phyloP scores from a whole-genome alignment of 2,797 vertebrate species.

The Characodon lateralis region DNA sequence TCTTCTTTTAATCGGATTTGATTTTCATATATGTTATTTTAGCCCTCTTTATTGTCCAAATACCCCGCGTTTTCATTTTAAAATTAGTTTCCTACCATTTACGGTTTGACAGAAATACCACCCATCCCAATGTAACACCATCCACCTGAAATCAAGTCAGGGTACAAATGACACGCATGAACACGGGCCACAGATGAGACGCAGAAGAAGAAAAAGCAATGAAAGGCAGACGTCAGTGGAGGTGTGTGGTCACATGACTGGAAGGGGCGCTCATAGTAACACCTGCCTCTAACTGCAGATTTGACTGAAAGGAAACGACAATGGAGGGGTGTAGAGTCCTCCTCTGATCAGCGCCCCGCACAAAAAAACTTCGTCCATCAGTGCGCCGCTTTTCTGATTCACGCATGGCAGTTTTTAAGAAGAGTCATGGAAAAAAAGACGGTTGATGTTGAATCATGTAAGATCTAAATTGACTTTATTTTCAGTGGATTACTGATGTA shows the following conservation, averaged over 20 bases:
- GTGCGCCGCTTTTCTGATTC: not conserved
- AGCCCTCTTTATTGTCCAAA: not conserved
- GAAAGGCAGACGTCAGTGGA: constrained; percentile 38
- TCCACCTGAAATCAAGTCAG: not conserved
- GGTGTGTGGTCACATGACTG: constrained; percentile 18
- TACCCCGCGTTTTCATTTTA: not conserved
- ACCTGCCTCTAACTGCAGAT: constrained; percentile 26
- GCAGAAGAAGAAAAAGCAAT: constrained; percentile 19
- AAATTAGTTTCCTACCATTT: not conserved
- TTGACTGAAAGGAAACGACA: not conserved
- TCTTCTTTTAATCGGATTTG: constrained; percentile 14
- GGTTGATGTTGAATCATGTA: not conserved
- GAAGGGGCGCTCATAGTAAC: constrained; percentile 17
- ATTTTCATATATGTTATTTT: not conserved
- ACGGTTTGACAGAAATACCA: not conserved
- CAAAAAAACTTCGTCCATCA: not conserved
- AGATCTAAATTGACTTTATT: not conserved
- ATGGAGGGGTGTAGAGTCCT: not conserved
- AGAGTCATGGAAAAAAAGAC: not conserved
- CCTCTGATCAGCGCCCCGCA: constrained; percentile 1
- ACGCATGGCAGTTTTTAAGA: not conserved
- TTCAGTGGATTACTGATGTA: not conserved
- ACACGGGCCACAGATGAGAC: constrained; percentile 34
- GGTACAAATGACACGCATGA: too few species aligned
- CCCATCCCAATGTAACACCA: not conserved